A percentile compares a stretch with the other conserved stretches of the same genome.
These are phyloP conservation scores for Cydia fagiglandana DNA, from an alignment of 1,140 invertebrate species.

Conservation along the genomic window DNA sequence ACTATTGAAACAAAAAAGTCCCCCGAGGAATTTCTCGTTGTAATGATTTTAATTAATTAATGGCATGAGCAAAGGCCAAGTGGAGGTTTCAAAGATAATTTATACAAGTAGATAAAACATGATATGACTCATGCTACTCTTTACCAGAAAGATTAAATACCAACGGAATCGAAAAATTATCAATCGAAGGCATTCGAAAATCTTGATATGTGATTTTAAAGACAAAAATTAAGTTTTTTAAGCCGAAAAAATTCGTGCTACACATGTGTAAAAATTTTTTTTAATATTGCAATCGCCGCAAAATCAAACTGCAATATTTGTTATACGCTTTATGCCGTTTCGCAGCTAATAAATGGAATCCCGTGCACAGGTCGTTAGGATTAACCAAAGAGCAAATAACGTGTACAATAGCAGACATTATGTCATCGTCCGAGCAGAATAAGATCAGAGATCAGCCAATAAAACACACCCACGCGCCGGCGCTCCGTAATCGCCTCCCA, in stretches of 20 bases:
- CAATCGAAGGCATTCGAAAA: too few species aligned
- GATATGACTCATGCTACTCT: too few species aligned
- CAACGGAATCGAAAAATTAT: too few species aligned
- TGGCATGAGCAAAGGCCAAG: neutral
- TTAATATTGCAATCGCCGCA: neutral
- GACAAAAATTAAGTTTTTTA: too few species aligned
- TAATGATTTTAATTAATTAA: neutral
- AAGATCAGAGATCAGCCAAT: constrained; percentile 16
- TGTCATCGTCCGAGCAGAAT: constrained; percentile 15
- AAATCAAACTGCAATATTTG: neutral
- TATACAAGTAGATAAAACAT: too few species aligned
- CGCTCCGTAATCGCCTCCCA: neutral
- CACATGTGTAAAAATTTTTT: too few species aligned
- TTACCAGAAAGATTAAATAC: too few species aligned
- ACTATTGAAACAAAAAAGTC: neutral
- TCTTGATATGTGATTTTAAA: too few species aligned
- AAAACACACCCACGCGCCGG: constrained; percentile 12
- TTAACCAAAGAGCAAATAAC: constrained; percentile 15
- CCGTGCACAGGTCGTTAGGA: neutral
- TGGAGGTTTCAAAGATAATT: neutral
- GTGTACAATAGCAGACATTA: constrained; percentile 1
- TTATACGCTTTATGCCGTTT: neutral
- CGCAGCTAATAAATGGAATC: neutral
- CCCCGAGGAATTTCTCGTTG: too few species aligned
- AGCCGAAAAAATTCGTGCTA: too few species aligned